Evolutionary conservation across 2,888 invertebrate genomes (phyloP), one percentile per base, ranked within the genome.

Genomic region (Plagiodera versicolora): DNA sequence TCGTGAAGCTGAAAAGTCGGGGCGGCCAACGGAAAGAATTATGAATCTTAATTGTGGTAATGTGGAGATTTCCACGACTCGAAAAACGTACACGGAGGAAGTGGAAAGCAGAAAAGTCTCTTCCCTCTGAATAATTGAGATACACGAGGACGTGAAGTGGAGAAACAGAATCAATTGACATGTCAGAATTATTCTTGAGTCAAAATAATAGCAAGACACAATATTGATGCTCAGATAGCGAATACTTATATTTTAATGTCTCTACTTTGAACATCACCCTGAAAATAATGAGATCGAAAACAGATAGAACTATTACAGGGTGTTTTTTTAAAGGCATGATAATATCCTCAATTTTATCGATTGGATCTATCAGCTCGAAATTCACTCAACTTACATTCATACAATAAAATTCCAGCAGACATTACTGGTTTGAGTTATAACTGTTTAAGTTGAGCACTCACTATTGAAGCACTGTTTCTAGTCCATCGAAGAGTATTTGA

Each of bases 11-110:
- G 54, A 54, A 61, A 57, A 53, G 61, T 57, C 56, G 32, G 54
- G 61, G 57, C 54, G 16, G 18, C 32, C 50, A 53, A 53, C 61
- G 61, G 61, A 57, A 57, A 61, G 61, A 61, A 61, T 61, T 61
- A 61, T 57, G 61, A 54, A 57, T 61, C 57, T 61, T 61, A 61
- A 61, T 61, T 57, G 57, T 61, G 54, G 35, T 54, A 61, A 57
- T 49, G 53, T 57, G 35, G 46, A 58, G 20, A 39, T 39, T 39
- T 39, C 39, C 39, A 39, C 10, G 39, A 39, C 14, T n/a, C 39
- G 39, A 32, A 32, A n/a, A 10, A 11, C 32, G 32, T 24, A 6
- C 10, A 32, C 32, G 10, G 11, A 39, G 39, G 39, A 39, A 39
- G 11, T 14, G 14, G 39, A 14, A 39, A 39, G 14, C 39, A 14